phyloP scores from a whole-genome alignment of 2,888 invertebrate genomes.

The Andrena haemorrhoa region DNA sequence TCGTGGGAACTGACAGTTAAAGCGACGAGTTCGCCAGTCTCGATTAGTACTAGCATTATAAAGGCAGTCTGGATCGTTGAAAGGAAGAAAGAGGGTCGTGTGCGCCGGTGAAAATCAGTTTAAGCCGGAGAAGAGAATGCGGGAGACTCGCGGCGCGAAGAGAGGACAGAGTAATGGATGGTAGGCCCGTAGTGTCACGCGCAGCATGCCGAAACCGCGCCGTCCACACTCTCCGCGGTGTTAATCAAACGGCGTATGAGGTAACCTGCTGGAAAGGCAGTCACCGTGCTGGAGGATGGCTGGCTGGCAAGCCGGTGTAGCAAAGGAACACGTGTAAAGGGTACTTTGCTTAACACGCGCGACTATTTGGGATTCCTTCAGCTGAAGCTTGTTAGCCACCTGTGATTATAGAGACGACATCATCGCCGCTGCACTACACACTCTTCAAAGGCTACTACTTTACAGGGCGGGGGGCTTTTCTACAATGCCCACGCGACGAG shows the following conservation, averaged over 20 bases:
- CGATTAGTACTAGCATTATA: conserved; percentile 51
- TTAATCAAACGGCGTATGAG: conserved; percentile 80
- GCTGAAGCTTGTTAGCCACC: background rate
- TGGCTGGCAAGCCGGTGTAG: conserved; percentile 28
- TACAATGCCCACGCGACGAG: background rate
- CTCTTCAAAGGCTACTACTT: no score
- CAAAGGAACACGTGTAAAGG: conserved; percentile 27
- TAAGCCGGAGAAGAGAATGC: conserved; percentile 44
- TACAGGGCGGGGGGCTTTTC: no score
- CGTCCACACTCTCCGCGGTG: conserved; percentile 78
- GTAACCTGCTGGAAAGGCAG: conserved; percentile 55
- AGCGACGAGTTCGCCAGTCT: conserved; percentile 51
- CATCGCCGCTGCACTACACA: no score
- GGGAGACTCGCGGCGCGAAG: conserved; percentile 33
- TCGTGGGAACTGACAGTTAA: conserved; percentile 43
- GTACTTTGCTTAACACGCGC: conserved; percentile 27
- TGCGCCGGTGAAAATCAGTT: conserved; percentile 55
- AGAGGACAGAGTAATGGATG: conserved; percentile 77
- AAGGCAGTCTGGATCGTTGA: conserved; percentile 23
- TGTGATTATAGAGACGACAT: background rate
- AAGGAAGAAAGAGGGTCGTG: conserved; percentile 41
- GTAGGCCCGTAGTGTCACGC: conserved; percentile 79
- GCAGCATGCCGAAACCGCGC: conserved; percentile 78
- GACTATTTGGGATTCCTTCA: background rate
- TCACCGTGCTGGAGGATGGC: conserved; percentile 19